phyloP scores from a whole-genome alignment of 2,113 vertebrate genomes.

The Nycticryphes semicollaris region DNA sequence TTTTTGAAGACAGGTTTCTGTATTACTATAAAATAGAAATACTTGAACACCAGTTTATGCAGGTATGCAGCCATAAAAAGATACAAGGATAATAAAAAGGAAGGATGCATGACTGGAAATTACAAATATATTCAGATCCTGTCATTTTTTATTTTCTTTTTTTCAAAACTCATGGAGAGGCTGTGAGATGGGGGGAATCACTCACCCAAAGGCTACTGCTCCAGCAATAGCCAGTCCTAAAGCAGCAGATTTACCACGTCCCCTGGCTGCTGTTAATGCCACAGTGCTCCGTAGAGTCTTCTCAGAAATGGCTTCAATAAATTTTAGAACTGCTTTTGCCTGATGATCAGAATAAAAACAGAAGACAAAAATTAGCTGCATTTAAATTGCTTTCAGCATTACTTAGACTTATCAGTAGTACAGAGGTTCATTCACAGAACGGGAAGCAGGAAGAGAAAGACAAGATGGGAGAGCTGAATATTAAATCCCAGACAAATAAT shows the following conservation, averaged over 20 bases:
- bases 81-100: not conserved
- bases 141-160: rapidly evolving
- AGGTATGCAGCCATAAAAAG: not conserved
- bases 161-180: not conserved
- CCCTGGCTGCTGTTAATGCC: conserved; percentile 91
- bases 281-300: conserved; percentile 95
- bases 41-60: not conserved
- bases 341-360: not conserved
- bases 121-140: not conserved
- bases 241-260: conserved; percentile 97
- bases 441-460: not conserved
- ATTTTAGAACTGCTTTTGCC: conserved; percentile 94
- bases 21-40: not conserved
- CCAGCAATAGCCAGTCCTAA: conserved; percentile 92
- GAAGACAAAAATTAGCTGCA: not conserved
- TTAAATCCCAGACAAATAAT: not conserved
- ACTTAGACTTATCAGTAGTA: not conserved
- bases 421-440: not conserved
- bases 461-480: not conserved
- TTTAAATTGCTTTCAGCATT: not conserved
- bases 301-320: conserved; percentile 96
- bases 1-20: not conserved
- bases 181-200: not conserved
- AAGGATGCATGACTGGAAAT: not conserved
- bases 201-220: conserved; percentile 95